A percentile compares a stretch with the other conserved stretches of the same genome.
phyloP scores from a whole-genome alignment of 1,140 invertebrate genomes.

The Luehdorfia chinensis region DNA sequence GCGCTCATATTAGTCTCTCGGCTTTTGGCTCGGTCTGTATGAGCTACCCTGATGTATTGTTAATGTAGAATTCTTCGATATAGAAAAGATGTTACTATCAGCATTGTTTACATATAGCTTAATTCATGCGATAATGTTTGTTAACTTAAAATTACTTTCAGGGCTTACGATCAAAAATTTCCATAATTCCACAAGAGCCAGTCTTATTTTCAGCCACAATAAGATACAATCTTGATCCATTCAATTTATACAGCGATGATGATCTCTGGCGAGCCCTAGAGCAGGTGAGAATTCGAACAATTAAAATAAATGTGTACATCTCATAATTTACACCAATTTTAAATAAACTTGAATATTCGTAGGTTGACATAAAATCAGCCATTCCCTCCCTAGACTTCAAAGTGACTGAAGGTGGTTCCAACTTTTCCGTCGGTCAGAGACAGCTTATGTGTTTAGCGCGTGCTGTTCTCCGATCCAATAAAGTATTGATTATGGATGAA shows the following conservation, averaged over 20 bases:
- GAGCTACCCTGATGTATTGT: no score
- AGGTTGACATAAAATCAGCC: conserved; percentile 79
- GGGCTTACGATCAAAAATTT: conserved; percentile 78
- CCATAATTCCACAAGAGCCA: conserved; percentile 89
- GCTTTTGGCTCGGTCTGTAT: no score
- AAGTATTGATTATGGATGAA: conserved; percentile 84
- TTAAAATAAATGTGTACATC: conserved; percentile 13
- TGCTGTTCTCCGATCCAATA: conserved; percentile 87
- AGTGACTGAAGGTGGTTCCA: conserved; percentile 85
- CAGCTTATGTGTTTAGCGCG: conserved; percentile 91
- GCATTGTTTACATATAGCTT: no score
- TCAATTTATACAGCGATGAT: conserved; percentile 79
- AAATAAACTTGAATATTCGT: conserved; percentile 18
- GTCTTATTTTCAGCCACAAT: conserved; percentile 84
- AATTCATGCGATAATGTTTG: no score
- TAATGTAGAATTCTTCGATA: no score
- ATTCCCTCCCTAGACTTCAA: conserved; percentile 79
- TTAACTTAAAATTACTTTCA: conserved; percentile 33
- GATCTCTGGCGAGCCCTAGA: conserved; percentile 83
- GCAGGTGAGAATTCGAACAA: conserved; percentile 65
- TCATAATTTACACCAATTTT: neutral
- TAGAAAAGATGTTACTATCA: no score
- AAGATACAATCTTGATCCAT: conserved; percentile 86
- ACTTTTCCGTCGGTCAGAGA: conserved; percentile 91
- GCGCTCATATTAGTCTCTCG: no score